Evolutionary conservation across 2,888 invertebrate genomes (phyloP).

Genomic region (Acronicta leporina): DNA sequence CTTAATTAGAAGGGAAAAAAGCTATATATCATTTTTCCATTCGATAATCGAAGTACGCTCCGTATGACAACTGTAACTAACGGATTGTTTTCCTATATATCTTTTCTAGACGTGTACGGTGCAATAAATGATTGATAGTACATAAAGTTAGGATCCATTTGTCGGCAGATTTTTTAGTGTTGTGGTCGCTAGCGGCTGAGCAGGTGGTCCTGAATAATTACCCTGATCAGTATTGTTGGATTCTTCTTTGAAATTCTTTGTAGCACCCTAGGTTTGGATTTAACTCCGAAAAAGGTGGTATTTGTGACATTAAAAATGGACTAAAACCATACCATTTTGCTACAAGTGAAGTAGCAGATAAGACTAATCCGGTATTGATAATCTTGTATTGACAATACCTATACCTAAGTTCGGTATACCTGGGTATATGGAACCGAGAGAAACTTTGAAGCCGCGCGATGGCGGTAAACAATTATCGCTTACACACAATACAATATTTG

Average conservation of each 20-base stretch:
- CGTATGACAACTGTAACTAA: constrained; percentile 45
- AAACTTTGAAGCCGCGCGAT: constrained; percentile 25
- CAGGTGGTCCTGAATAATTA: no score
- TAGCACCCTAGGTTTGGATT: no score
- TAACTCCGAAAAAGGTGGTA: no score
- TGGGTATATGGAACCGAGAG: constrained; percentile 37
- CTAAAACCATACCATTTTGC: no score
- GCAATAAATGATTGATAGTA: constrained; percentile 26
- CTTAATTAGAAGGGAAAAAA: constrained; percentile 17
- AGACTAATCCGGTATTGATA: constrained; percentile 11
- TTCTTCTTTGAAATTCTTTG: no score
- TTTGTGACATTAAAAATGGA: no score
- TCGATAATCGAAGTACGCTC: constrained; percentile 55
- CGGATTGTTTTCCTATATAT: constrained; percentile 63
- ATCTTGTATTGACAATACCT: constrained; percentile 38
- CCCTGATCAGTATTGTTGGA: no score
- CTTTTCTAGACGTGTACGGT: constrained; percentile 46
- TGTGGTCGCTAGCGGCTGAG: no score
- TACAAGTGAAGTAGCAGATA: no score
- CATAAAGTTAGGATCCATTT: background rate
- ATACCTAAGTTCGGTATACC: no score
- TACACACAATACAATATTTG: constrained; percentile 18
- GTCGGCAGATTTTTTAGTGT: no score
- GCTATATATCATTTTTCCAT: constrained; percentile 66
- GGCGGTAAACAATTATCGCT: constrained; percentile 26